Percentiles rank a stretch among this genome's conserved stretches.
Conservation (phyloP, 2,797 vertebrate species). For the Sebastes variabilis region DNA sequence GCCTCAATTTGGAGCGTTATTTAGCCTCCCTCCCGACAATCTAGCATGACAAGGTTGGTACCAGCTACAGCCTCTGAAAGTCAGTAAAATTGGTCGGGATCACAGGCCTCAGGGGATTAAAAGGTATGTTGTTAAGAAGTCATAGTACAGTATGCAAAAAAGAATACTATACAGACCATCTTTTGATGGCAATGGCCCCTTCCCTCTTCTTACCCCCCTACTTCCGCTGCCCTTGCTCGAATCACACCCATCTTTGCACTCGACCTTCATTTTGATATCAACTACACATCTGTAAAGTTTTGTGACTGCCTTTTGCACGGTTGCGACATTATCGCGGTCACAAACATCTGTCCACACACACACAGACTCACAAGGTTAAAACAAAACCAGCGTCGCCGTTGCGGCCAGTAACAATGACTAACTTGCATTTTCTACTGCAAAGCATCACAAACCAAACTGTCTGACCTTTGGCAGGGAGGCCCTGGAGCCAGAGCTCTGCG, state of each 20-base stretch:
- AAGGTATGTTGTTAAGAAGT: not conserved
- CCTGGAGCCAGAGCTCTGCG: constrained; percentile 94
- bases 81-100: no score
- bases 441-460: not conserved
- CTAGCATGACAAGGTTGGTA: no score
- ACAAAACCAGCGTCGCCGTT: not conserved
- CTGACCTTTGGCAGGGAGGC: constrained; percentile 95
- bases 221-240: no score
- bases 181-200: not conserved
- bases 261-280: not conserved
- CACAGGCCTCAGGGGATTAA: no score
- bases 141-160: not conserved
- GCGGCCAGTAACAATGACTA: not conserved
- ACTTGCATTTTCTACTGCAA: not conserved
- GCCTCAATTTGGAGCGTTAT: no score
- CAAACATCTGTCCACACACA: not conserved
- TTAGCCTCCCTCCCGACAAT: no score
- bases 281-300: no score
- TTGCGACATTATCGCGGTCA: not conserved
- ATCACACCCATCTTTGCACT: not conserved
- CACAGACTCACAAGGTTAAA: not conserved
- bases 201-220: no score
- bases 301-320: not conserved
- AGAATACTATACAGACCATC: not conserved
- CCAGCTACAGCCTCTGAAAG: no score